Percentiles rank a stretch among this genome's conserved stretches.
Evolutionary conservation across 2,888 invertebrate genomes (phyloP).

Genomic region (Trissolcus japonicus): DNA sequence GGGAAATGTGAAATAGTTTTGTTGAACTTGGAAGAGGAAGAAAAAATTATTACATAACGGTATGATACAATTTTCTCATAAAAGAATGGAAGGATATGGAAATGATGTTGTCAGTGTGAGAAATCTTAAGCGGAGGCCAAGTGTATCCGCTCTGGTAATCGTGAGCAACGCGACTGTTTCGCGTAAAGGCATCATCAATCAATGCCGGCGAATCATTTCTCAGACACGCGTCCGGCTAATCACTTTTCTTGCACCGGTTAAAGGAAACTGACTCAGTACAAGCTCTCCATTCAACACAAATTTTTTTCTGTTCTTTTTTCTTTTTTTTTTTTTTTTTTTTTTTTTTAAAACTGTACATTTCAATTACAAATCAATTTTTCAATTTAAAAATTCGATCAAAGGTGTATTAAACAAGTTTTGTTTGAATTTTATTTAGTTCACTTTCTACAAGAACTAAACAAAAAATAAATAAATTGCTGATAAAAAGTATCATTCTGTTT

Average conservation of each 20-base stretch:
- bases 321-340: not conserved
- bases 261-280: not conserved
- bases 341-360: too few species aligned
- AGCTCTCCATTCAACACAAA: not conserved
- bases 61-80: conserved; percentile 52
- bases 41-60: conserved; percentile 25
- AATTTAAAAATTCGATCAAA: too few species aligned
- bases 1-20: not conserved
- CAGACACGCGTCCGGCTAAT: too few species aligned
- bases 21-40: not conserved
- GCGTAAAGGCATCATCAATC: conserved; percentile 21
- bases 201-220: conserved; percentile 1
- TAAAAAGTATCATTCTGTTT: too few species aligned
- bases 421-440: too few species aligned
- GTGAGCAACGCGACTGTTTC: conserved; percentile 50
- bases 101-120: conserved; percentile 67
- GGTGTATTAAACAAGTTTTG: too few species aligned
- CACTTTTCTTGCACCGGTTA: too few species aligned
- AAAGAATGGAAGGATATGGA: conserved; percentile 65
- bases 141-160: conserved; percentile 48
- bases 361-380: too few species aligned
- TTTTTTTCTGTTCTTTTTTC: not conserved
- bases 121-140: conserved; percentile 66
- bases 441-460: too few species aligned
- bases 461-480: too few species aligned